A percentile compares a stretch with the other conserved stretches of the same genome.
Conservation (phyloP, 1,140 invertebrate genomes). For the Drosophila athabasca region DNA sequence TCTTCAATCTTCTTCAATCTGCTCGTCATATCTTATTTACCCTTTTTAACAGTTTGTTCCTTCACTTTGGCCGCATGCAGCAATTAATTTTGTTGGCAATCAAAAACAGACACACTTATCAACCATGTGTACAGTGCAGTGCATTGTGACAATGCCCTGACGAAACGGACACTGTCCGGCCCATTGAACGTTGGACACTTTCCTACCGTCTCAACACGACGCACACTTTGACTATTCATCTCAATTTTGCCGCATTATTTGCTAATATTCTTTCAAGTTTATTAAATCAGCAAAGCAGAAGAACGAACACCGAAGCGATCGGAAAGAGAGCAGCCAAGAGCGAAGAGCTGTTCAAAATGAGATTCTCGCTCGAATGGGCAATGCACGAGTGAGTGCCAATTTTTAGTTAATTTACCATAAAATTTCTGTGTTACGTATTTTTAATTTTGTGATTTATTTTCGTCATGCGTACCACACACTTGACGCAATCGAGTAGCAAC, state of each 20-base stretch:
- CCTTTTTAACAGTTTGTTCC: slow-evolving; percentile 13
- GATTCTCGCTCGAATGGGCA: slow-evolving; percentile 37
- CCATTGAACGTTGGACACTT: slow-evolving; percentile 8
- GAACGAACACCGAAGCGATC: not conserved
- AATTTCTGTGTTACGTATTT: slow-evolving; percentile 68
- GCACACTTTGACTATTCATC: slow-evolving; percentile 26
- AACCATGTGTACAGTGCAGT: not conserved
- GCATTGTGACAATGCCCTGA: slow-evolving; percentile 21
- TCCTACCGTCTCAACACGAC: not conserved
- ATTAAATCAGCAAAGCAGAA: slow-evolving; percentile 5
- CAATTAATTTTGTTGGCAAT: slow-evolving; percentile 54
- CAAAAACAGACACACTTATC: not conserved
- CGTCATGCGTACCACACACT: slow-evolving; percentile 58
- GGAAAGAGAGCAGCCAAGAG: not conserved
- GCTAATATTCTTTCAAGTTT: slow-evolving; percentile 17
- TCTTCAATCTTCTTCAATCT: not conserved
- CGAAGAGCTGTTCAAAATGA: not conserved
- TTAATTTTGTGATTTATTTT: slow-evolving; percentile 79
- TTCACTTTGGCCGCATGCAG: slow-evolving; percentile 13
- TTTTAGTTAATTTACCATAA: slow-evolving; percentile 72
- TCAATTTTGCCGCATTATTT: slow-evolving; percentile 18
- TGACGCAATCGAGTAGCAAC: slow-evolving; percentile 44
- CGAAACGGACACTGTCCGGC: not conserved
- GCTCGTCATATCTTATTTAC: not conserved
- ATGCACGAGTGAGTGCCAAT: slow-evolving; percentile 52